Base-by-base conservation (phyloP, 2,797 vertebrate species). In the Bradypodion ventrale region DNA sequence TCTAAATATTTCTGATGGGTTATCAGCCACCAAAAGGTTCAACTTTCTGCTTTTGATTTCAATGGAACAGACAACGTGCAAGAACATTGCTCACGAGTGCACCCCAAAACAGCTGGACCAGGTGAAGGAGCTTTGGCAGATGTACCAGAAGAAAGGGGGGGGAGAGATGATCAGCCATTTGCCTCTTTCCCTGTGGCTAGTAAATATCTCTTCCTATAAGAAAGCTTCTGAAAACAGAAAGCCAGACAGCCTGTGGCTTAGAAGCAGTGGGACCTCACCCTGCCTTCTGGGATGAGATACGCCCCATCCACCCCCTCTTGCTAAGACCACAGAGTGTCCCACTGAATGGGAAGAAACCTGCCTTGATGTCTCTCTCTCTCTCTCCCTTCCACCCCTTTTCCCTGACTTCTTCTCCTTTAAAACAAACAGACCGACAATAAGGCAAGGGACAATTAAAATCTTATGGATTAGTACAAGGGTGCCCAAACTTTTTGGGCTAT, bases 361-460 rank as follows among this genome's bases (percentile, higher is more conserved):
- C n/a, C n/a, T n/a, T n/a, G n/a, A n/a, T n/a, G n/a, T n/a, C n/a
- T n/a, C n/a, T n/a, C n/a, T n/a, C n/a, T n/a, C n/a, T n/a, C n/a
- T n/a, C n/a, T n/a, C n/a, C n/a, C n/a, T n/a, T n/a, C n/a, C n/a
- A n/a, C n/a, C n/a, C n/a, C 8, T 32, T 25, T 35, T 42, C 12
- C 6, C 35, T 1, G 23, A 27, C 16, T 21, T 8, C 2, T 2
- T n/a, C n/a, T n/a, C n/a, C n/a, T n/a, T n/a, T n/a, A n/a, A n/a
- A n/a, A 46, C 29, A 29, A 12, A 8, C 56, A 56, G 52, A 56
- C 16, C 4, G 9, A 37, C 62, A 13, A 27, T 12, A 5, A 10
- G 8, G 1, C 19, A 27, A 19, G 27, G 5, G 7, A 5, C 10
- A 16, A 29, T 10, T 52, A 19, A 37, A 29, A 25, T 52, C 7